These are phyloP conservation scores for Cyprinodon diabolis DNA, from an alignment of 2,797 vertebrate genomes.

Conservation along the genomic window DNA sequence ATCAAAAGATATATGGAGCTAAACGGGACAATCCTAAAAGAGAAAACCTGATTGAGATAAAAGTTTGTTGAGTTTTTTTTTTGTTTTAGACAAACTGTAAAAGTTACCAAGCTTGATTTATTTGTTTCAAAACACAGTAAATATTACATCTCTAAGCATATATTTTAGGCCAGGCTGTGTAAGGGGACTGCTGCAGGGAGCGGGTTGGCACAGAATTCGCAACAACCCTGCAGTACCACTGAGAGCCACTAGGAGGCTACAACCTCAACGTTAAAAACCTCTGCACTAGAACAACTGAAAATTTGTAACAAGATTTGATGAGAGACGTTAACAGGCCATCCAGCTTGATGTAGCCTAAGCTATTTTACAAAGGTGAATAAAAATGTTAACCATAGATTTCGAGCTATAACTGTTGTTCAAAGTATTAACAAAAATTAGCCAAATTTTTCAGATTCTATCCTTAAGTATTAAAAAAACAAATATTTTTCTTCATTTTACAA, in stretches of 20 bases:
- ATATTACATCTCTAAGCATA: no score
- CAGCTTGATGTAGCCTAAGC: background rate
- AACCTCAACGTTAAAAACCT: no score
- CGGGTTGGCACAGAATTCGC: no score
- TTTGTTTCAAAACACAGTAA: background rate
- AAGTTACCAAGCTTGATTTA: no score
- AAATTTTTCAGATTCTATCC: background rate
- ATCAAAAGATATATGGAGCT: background rate
- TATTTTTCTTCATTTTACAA: background rate
- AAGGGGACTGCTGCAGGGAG: no score
- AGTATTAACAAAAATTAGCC: background rate
- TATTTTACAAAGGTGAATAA: background rate
- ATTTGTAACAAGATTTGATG: background rate
- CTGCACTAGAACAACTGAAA: background rate
- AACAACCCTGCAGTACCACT: no score
- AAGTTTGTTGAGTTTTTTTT: no score
- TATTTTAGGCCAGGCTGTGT: no score
- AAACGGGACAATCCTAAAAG: background rate
- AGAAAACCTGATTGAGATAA: background rate
- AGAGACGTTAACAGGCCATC: background rate
- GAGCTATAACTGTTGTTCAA: background rate
- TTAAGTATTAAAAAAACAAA: background rate
- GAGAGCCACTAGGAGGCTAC: no score
- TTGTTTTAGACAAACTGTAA: no score
- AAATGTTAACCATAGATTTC: background rate